Percentiles rank a stretch among this genome's conserved stretches.
Evolutionary conservation across 2,888 invertebrate species (phyloP).

Genomic region (Elysia crispata): DNA sequence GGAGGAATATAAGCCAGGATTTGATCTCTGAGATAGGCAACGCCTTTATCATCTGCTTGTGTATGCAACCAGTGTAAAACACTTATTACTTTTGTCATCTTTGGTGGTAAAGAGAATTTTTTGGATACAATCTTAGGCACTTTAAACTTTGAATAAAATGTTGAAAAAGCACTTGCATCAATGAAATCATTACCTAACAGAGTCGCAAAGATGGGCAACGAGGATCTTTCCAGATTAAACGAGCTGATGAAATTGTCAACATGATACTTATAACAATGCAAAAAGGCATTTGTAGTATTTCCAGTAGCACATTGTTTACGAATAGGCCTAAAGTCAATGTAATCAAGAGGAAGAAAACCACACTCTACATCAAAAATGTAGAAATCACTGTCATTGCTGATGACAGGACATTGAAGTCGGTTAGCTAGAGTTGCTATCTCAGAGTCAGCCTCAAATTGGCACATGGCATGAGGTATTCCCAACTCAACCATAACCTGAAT

Average conservation of each 20-base stretch:
- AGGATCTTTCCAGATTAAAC: slow-evolving; percentile 83
- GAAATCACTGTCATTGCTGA: slow-evolving; percentile 96
- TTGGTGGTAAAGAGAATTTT: slow-evolving; percentile 51
- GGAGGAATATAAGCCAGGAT: slow-evolving; percentile 64
- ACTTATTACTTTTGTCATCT: slow-evolving; percentile 84
- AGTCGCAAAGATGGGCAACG: slow-evolving; percentile 88
- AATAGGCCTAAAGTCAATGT: slow-evolving; percentile 64
- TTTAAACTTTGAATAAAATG: slow-evolving; percentile 83
- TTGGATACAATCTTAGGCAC: slow-evolving; percentile 78
- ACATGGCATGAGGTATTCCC: slow-evolving; percentile 84
- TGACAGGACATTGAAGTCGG: slow-evolving; percentile 87
- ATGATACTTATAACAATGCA: slow-evolving; percentile 82
- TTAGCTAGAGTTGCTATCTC: slow-evolving; percentile 90
- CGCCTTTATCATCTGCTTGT: slow-evolving; percentile 81
- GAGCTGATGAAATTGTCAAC: slow-evolving; percentile 84
- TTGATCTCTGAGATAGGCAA: slow-evolving; percentile 84
- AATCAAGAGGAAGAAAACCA: slow-evolving; percentile 86
- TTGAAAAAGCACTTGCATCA: slow-evolving; percentile 81
- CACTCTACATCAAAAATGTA: slow-evolving; percentile 88
- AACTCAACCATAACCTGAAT: slow-evolving; percentile 84
- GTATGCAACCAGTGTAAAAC: slow-evolving; percentile 85
- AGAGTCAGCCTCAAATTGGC: slow-evolving; percentile 93
- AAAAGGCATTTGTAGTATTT: slow-evolving; percentile 50
- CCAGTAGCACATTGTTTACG: slow-evolving; percentile 14
- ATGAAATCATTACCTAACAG: slow-evolving; percentile 94